Percentiles rank a stretch among this genome's conserved stretches.
These are phyloP conservation scores for Dinomys branickii DNA, from an alignment of 2,113 vertebrate genomes.

Conservation along the genomic window DNA sequence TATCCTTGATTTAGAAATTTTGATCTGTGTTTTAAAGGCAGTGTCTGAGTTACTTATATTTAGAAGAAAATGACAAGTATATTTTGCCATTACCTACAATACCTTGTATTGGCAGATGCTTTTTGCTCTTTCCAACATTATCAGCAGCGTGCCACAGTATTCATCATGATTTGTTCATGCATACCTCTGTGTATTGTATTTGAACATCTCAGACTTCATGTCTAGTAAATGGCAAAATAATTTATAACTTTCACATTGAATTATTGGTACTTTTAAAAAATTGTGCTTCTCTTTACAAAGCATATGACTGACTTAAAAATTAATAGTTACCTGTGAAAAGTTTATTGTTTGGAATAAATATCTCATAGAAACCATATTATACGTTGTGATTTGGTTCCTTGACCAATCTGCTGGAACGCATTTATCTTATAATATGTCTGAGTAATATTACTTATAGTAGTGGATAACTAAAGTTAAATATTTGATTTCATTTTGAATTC, in stretches of 20 bases:
- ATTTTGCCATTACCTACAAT: background rate
- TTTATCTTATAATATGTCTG: background rate
- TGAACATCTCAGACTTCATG: constrained; percentile 33
- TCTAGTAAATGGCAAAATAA: constrained; percentile 35
- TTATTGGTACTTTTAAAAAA: constrained; percentile 26
- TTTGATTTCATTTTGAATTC: constrained; percentile 43
- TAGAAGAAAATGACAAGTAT: background rate
- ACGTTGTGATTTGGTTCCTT: constrained; percentile 27
- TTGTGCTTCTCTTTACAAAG: background rate
- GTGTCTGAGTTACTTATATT: constrained; percentile 27
- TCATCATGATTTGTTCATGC: constrained; percentile 44
- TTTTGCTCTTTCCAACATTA: constrained; percentile 33
- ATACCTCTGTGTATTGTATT: background rate
- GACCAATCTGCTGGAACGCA: background rate
- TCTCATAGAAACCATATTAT: background rate
- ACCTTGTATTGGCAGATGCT: background rate
- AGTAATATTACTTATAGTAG: constrained; percentile 14
- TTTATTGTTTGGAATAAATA: constrained; percentile 44
- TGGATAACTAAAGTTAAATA: constrained; percentile 6
- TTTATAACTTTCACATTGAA: constrained; percentile 52
- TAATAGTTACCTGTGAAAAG: constrained; percentile 27
- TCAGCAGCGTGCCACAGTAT: background rate
- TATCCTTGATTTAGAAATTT: constrained; percentile 39
- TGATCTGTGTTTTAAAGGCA: background rate
- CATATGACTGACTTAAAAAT: background rate